These are phyloP conservation scores for Yoshiicerus persimilis DNA, from an alignment of 1,140 invertebrate species.

Conservation along the genomic window DNA sequence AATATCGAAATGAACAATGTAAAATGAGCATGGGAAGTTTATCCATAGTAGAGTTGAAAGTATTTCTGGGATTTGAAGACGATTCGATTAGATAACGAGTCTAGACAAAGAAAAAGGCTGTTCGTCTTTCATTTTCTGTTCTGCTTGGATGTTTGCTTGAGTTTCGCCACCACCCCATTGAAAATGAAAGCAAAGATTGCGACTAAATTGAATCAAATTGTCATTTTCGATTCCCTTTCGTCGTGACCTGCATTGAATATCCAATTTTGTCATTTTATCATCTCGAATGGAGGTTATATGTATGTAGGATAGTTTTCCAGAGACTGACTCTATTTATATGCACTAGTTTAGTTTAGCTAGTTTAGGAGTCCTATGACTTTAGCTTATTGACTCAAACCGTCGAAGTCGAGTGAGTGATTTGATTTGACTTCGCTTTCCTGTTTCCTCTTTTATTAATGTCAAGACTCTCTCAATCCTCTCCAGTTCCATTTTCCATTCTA, in stretches of 20 bases:
- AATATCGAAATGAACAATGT: neutral
- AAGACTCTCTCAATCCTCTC: neutral
- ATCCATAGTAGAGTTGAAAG: neutral
- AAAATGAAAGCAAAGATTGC: constrained; percentile 12
- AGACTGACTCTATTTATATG: neutral
- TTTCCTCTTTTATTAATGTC: constrained; percentile 14
- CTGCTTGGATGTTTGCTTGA: neutral
- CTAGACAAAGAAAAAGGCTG: neutral
- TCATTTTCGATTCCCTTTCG: neutral
- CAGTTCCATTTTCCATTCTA: neutral
- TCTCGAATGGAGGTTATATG: neutral
- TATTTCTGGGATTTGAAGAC: neutral
- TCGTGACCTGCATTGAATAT: constrained; percentile 22
- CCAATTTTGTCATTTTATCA: neutral
- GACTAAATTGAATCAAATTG: constrained; percentile 18
- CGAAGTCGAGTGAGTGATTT: constrained; percentile 11
- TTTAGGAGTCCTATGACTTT: neutral
- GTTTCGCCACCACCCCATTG: neutral
- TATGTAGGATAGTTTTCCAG: neutral
- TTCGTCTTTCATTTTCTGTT: neutral
- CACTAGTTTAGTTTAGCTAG: neutral
- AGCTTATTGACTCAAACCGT: constrained; percentile 13
- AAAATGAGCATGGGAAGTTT: neutral
- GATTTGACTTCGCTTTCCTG: constrained; percentile 7
- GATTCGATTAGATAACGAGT: constrained; percentile 10